phyloP scores from a whole-genome alignment of 2,113 vertebrate genomes.

The Fulmarus glacialis region DNA sequence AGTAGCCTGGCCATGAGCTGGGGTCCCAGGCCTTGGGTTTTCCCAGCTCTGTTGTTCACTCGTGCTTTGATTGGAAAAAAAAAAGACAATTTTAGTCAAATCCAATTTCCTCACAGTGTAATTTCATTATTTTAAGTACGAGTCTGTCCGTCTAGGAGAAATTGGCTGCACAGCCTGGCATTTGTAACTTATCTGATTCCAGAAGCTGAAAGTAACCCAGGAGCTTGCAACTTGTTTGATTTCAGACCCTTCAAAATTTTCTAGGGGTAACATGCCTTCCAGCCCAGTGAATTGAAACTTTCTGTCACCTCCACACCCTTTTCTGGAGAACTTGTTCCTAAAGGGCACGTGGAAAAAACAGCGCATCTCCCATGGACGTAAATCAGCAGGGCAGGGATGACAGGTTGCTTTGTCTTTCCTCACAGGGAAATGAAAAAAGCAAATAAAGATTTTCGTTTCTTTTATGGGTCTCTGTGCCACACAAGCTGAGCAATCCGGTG shows the following conservation, averaged over 20 bases:
- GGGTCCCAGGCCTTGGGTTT: background rate
- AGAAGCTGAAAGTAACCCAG: background rate
- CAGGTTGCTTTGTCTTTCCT: background rate
- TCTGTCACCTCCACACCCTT: background rate
- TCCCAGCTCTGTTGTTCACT: background rate
- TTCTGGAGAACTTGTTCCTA: background rate
- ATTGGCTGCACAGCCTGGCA: background rate
- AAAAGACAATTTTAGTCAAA: background rate
- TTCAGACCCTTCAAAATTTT: background rate
- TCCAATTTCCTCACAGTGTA: background rate
- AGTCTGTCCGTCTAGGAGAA: background rate
- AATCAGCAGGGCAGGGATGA: background rate
- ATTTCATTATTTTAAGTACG: background rate
- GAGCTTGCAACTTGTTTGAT: background rate
- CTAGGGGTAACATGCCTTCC: accelerated
- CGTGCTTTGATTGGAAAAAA: background rate
- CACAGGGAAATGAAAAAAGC: background rate
- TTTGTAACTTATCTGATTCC: background rate
- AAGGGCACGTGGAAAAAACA: accelerated
- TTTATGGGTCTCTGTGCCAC: background rate
- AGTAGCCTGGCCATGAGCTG: background rate
- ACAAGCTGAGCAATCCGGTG: background rate
- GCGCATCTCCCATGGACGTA: accelerated
- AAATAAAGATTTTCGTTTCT: background rate
- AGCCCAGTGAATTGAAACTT: background rate